phyloP scores from a whole-genome alignment of 2,888 invertebrate genomes.

The Cheilosia impressa region DNA sequence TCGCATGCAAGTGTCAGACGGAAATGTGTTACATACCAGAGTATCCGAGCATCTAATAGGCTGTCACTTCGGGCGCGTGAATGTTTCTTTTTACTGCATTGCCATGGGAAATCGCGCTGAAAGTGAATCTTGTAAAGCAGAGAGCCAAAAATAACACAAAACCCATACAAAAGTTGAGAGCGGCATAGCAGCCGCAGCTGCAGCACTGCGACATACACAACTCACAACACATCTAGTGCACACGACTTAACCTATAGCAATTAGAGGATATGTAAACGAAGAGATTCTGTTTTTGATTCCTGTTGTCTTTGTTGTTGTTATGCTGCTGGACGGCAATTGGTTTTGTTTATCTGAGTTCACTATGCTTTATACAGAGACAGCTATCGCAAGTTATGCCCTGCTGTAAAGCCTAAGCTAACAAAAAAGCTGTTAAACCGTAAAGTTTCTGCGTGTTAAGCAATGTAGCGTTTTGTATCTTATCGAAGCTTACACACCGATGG shows the following conservation, averaged over 20 bases:
- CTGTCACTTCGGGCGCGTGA: constrained; percentile 61
- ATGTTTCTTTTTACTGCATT: constrained; percentile 61
- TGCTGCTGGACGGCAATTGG: constrained; percentile 28
- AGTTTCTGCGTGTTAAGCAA: constrained; percentile 50
- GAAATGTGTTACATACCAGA: constrained; percentile 53
- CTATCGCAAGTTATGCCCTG: not conserved
- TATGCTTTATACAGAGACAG: not conserved
- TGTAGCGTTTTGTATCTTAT: constrained; percentile 60
- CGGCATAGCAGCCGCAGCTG: constrained; percentile 4
- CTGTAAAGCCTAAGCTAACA: constrained; percentile 67
- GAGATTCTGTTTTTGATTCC: constrained; percentile 5
- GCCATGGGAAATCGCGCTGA: constrained; percentile 65
- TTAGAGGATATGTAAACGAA: constrained; percentile 60
- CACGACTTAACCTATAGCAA: constrained; percentile 63
- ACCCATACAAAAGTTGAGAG: constrained; percentile 36
- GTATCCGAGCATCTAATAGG: constrained; percentile 33
- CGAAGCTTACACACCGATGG: constrained; percentile 57
- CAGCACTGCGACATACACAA: constrained; percentile 41
- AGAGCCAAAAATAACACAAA: constrained; percentile 61
- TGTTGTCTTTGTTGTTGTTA: constrained; percentile 26
- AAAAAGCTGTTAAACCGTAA: constrained; percentile 71
- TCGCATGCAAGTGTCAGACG: constrained; percentile 44
- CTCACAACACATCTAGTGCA: constrained; percentile 18
- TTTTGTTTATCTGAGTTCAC: constrained; percentile 36
- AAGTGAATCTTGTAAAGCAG: constrained; percentile 56